Conservation (phyloP, 2,113 vertebrate species). For the Mus pahari region DNA sequence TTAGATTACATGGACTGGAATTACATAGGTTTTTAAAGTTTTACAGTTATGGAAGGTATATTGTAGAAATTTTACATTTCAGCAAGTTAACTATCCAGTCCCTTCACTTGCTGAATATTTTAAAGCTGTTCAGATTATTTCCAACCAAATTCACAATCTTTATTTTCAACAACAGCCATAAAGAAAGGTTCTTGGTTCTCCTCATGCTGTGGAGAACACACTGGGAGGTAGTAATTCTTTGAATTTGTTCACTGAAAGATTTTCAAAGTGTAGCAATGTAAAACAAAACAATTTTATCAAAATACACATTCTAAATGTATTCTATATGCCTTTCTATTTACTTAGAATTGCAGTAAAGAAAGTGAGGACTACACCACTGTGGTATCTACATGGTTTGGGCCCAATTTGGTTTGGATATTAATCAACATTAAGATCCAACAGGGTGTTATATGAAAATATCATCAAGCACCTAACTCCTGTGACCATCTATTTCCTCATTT, state of each 20-base stretch:
- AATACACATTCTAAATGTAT: background rate
- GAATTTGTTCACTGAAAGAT: background rate
- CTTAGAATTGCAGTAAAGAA: background rate
- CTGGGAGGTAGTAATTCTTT: background rate
- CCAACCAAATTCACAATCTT: background rate
- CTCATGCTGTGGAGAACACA: background rate
- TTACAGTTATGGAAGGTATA: background rate
- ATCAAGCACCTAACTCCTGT: background rate
- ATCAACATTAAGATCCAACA: background rate
- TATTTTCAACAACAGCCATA: background rate
- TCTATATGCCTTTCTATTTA: background rate
- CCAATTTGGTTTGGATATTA: background rate
- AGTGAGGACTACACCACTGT: background rate
- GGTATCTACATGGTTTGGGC: background rate
- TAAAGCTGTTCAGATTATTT: background rate
- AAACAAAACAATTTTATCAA: background rate
- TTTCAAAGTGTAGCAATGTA: background rate
- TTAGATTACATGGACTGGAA: background rate
- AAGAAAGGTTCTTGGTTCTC: background rate
- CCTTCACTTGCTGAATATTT: background rate
- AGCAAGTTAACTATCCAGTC: background rate
- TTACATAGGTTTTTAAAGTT: conserved; percentile 9
- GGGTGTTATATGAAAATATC: background rate
- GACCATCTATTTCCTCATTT: conserved; percentile 4
- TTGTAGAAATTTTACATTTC: conserved; percentile 20